Evolutionary conservation across 2,888 invertebrate species (phyloP).

Genomic region (Pogonocherus hispidulus): DNA sequence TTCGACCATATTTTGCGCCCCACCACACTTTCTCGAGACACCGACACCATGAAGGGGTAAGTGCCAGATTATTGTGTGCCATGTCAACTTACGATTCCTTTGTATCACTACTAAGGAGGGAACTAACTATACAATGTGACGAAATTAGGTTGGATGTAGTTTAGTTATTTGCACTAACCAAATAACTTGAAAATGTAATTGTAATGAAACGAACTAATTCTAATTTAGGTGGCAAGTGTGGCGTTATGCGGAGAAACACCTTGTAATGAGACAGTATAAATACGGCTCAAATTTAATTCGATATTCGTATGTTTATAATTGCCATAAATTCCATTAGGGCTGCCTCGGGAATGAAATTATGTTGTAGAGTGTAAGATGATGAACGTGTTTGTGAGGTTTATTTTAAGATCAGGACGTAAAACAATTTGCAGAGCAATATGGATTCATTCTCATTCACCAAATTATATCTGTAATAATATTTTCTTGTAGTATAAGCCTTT

Average conservation of each 20-base stretch:
- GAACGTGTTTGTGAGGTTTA: too few species aligned
- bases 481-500: too few species aligned
- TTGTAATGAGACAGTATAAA: background rate
- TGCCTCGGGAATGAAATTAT: too few species aligned
- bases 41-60: constrained; percentile 12
- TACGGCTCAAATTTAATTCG: background rate
- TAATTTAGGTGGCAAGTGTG: constrained; percentile 6
- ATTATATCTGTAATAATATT: too few species aligned
- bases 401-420: too few species aligned
- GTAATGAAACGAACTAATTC: constrained; percentile 16
- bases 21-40: constrained; percentile 5
- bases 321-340: too few species aligned
- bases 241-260: background rate
- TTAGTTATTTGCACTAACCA: constrained; percentile 29
- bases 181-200: constrained; percentile 26
- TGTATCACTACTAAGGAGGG: constrained; percentile 14
- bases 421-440: too few species aligned
- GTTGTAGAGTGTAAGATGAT: too few species aligned
- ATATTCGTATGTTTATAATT: too few species aligned
- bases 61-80: constrained; percentile 22
- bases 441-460: too few species aligned
- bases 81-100: constrained; percentile 21
- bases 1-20: constrained; percentile 13
- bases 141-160: constrained; percentile 24
- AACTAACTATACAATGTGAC: constrained; percentile 16